Percentiles rank a stretch among this genome's conserved stretches.
These are phyloP conservation scores for Tetraneura akinire DNA, from an alignment of 1,140 invertebrate genomes.

Conservation along the genomic window DNA sequence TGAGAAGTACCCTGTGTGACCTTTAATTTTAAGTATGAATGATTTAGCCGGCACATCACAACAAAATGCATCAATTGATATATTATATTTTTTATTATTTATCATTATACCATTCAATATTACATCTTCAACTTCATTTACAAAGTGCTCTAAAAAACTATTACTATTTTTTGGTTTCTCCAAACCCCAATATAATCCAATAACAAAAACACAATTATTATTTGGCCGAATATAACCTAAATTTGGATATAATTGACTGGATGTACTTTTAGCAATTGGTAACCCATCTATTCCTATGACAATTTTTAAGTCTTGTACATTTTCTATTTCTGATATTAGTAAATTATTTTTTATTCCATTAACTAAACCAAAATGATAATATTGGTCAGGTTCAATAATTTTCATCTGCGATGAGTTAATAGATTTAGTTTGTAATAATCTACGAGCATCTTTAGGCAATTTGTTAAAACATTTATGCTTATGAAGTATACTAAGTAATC, in stretches of 20 bases:
- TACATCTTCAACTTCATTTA: slow-evolving; percentile 52
- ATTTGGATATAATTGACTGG: slow-evolving; percentile 14
- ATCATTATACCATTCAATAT: slow-evolving; percentile 49
- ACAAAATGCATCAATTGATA: slow-evolving; percentile 53
- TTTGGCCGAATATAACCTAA: neutral
- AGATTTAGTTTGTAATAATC: neutral
- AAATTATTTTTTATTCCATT: slow-evolving; percentile 31
- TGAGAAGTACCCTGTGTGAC: slow-evolving; percentile 49
- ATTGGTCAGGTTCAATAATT: slow-evolving; percentile 20
- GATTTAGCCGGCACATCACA: slow-evolving; percentile 55
- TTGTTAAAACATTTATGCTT: neutral
- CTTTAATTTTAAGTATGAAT: slow-evolving; percentile 53
- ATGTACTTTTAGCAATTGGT: slow-evolving; percentile 13
- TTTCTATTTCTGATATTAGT: no score
- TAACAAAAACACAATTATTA: slow-evolving; percentile 13
- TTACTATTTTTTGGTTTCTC: slow-evolving; percentile 53
- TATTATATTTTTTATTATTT: slow-evolving; percentile 10
- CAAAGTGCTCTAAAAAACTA: slow-evolving; percentile 54
- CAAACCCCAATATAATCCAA: slow-evolving; percentile 54
- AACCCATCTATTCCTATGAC: slow-evolving; percentile 22
- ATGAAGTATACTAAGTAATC: neutral
- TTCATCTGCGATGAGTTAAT: neutral
- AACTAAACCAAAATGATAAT: slow-evolving; percentile 51
- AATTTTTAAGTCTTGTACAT: neutral
- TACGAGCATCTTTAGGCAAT: neutral